phyloP scores from a whole-genome alignment of 1,140 invertebrate species.

The Calosoma granatense region DNA sequence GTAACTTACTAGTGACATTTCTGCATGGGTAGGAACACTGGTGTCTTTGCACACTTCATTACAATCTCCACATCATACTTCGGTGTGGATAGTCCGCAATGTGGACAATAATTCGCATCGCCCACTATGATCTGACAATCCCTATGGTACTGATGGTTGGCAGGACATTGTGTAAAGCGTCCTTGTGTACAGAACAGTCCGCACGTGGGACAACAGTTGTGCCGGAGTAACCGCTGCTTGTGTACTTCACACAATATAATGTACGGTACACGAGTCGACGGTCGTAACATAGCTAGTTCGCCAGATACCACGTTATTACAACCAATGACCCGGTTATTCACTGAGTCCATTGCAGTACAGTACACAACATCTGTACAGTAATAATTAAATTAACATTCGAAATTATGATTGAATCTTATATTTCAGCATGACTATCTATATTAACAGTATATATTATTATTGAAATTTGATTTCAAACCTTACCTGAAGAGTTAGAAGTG shows the following conservation, averaged over 20 bases:
- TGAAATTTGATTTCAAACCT: neutral
- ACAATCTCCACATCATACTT: slow-evolving; percentile 47
- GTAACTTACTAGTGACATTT: slow-evolving; percentile 35
- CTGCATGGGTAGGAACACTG: slow-evolving; percentile 47
- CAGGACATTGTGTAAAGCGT: slow-evolving; percentile 54
- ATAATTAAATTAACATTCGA: neutral
- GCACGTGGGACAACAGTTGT: slow-evolving; percentile 86
- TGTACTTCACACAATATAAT: slow-evolving; percentile 77
- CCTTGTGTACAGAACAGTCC: slow-evolving; percentile 86
- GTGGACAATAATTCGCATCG: slow-evolving; percentile 46
- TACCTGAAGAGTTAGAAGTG: neutral
- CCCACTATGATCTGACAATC: slow-evolving; percentile 46
- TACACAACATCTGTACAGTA: slow-evolving; percentile 17
- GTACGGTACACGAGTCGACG: slow-evolving; percentile 71
- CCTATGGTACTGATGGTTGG: slow-evolving; percentile 57
- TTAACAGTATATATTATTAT: neutral
- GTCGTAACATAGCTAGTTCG: slow-evolving; percentile 47
- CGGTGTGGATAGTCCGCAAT: slow-evolving; percentile 49
- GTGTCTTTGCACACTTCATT: slow-evolving; percentile 44
- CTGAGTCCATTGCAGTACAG: slow-evolving; percentile 27
- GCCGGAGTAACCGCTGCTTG: slow-evolving; percentile 58
- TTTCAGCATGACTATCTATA: neutral
- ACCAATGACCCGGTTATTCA: slow-evolving; percentile 27
- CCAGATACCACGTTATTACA: slow-evolving; percentile 25
- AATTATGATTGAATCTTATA: too few species aligned